Percentiles rank a stretch among this genome's conserved stretches.
These are phyloP conservation scores for Lepisosteus osseus DNA, from an alignment of 2,113 vertebrate genomes.

Conservation along the genomic window DNA sequence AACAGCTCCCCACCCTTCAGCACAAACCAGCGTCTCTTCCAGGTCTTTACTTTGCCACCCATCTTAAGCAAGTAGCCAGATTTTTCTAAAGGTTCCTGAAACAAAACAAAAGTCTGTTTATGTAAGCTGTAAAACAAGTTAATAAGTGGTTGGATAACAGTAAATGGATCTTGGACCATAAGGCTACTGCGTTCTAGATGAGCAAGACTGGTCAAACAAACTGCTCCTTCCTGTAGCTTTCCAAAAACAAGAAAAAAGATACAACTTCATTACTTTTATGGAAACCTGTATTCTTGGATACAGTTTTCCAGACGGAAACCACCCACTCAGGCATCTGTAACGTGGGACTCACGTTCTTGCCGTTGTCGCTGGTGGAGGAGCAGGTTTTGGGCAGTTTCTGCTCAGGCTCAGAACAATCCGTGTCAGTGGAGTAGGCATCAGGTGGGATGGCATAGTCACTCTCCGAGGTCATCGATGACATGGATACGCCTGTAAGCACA, in stretches of 20 bases:
- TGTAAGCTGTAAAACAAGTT: too few relatives aligned
- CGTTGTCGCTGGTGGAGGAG: constrained; percentile 76
- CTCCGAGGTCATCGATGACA: constrained; percentile 90
- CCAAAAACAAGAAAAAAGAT: too few relatives aligned
- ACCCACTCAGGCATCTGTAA: neutral
- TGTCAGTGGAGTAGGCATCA: constrained; percentile 90
- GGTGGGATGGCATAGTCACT: constrained; percentile 97
- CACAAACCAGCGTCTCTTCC: constrained; percentile 96
- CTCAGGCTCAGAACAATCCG: constrained; percentile 87
- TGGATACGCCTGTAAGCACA: constrained; percentile 76
- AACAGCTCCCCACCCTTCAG: constrained; percentile 95
- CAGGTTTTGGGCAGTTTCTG: constrained; percentile 90
- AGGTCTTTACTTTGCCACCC: constrained; percentile 92
- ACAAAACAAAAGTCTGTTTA: neutral
- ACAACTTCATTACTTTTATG: too few relatives aligned
- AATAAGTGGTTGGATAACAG: too few relatives aligned
- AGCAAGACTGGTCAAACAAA: too few relatives aligned
- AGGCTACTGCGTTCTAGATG: constrained; percentile 1
- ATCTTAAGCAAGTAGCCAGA: constrained; percentile 96
- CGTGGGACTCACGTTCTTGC: constrained; percentile 78
- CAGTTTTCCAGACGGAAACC: too few relatives aligned
- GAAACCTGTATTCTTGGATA: too few relatives aligned
- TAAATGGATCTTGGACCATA: neutral
- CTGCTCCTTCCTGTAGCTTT: too few relatives aligned
- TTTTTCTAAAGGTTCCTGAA: constrained; percentile 90